Evolutionary conservation across 35 echinoderm and acorn worm species (phyloP).

Genomic region (Eucidaris tribuloides): DNA sequence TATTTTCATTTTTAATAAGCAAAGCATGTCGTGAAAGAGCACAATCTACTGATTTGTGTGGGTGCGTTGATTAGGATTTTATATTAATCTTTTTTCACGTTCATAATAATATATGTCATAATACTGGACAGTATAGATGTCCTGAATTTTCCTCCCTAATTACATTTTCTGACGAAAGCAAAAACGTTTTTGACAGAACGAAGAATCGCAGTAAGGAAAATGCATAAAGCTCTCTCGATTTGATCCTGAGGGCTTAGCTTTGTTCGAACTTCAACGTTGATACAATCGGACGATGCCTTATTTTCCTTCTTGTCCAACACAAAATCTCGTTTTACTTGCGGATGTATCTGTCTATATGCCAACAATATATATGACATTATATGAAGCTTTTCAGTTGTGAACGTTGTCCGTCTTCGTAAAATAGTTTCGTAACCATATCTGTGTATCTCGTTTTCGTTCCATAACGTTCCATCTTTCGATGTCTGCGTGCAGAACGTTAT

Average conservation of each 20-base stretch:
- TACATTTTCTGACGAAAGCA: no score
- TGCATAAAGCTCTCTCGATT: neutral
- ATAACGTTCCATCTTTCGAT: neutral
- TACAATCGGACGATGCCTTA: neutral
- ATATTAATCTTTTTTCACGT: no score
- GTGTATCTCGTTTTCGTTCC: neutral
- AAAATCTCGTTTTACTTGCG: neutral
- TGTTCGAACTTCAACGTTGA: constrained; percentile 1
- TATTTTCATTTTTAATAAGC: no score
- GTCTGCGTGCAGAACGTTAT: constrained; percentile 4
- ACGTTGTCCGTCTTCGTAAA: neutral
- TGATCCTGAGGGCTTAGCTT: neutral
- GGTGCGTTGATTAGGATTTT: no score
- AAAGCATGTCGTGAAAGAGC: no score
- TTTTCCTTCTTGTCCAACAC: neutral
- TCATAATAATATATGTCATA: no score
- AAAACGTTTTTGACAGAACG: no score
- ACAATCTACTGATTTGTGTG: no score
- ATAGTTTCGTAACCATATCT: neutral
- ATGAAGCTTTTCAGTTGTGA: neutral
- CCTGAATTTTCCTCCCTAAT: no score
- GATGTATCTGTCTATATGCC: neutral
- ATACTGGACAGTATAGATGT: no score
- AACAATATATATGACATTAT: neutral
- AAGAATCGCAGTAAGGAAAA: constrained; percentile 4